A percentile compares a stretch with the other conserved stretches of the same genome.
Evolutionary conservation across 2,888 invertebrate genomes (phyloP).

Genomic region (Junonia oenone): DNA sequence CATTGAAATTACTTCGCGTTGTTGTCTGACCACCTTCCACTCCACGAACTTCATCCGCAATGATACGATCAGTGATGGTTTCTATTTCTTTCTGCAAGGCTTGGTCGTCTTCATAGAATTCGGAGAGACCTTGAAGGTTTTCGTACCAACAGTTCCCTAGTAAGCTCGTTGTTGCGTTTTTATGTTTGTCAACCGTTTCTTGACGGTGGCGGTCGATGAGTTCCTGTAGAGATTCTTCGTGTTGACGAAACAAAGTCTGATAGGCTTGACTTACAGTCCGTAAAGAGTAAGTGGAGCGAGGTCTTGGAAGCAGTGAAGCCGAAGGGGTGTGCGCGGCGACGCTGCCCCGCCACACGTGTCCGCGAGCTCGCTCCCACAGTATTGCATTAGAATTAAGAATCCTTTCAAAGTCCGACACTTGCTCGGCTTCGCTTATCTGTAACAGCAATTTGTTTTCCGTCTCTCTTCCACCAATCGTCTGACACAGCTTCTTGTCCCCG

Average conservation of each 20-base stretch:
- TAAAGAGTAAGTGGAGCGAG: slow-evolving; percentile 66
- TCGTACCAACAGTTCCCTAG: slow-evolving; percentile 59
- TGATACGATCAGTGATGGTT: slow-evolving; percentile 55
- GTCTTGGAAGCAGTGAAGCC: slow-evolving; percentile 51
- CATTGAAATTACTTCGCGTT: slow-evolving; percentile 54
- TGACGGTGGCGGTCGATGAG: slow-evolving; percentile 61
- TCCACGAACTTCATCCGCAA: slow-evolving; percentile 48
- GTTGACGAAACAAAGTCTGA: slow-evolving; percentile 64
- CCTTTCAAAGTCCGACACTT: slow-evolving; percentile 81
- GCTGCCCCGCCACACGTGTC: slow-evolving; percentile 66
- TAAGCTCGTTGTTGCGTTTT: slow-evolving; percentile 43
- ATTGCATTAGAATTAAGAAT: slow-evolving; percentile 81
- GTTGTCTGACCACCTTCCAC: slow-evolving; percentile 37
- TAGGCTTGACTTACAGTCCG: slow-evolving; percentile 65
- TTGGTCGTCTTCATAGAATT: slow-evolving; percentile 74
- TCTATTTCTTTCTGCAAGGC: slow-evolving; percentile 56
- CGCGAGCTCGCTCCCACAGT: slow-evolving; percentile 62
- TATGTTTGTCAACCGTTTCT: slow-evolving; percentile 39
- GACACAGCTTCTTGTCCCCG: slow-evolving; percentile 69
- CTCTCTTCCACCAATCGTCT: slow-evolving; percentile 60
- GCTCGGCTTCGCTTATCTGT: slow-evolving; percentile 81
- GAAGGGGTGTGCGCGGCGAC: slow-evolving; percentile 46
- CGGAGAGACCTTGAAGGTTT: slow-evolving; percentile 63
- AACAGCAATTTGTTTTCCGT: slow-evolving; percentile 74
- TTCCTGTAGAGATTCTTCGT: slow-evolving; percentile 68